Evolutionary conservation across 1,140 invertebrate species (phyloP).

Genomic region (Drosophila nigrodunni): DNA sequence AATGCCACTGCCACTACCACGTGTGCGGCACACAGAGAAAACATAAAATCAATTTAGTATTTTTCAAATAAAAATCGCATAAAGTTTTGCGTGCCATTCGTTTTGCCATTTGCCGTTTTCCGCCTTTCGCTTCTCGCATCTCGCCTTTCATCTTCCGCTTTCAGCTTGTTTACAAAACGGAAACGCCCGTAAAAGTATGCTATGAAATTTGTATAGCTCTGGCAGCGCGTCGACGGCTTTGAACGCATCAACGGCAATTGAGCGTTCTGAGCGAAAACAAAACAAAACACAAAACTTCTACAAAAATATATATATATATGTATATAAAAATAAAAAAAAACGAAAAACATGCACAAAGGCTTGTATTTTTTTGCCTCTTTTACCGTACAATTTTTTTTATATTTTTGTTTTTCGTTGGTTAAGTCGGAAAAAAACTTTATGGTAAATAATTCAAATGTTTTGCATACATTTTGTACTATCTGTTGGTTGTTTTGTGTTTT

Average conservation of each 20-base stretch:
- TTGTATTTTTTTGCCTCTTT: slow-evolving; percentile 33
- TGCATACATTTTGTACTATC: slow-evolving; percentile 43
- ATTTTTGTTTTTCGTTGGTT: slow-evolving; percentile 21
- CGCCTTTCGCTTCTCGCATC: slow-evolving; percentile 12
- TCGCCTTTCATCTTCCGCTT: slow-evolving; percentile 10
- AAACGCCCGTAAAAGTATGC: slow-evolving; percentile 77
- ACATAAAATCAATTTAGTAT: slow-evolving; percentile 74
- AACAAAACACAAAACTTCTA: slow-evolving; percentile 44
- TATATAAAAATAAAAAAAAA: slow-evolving; percentile 29
- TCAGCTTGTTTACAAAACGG: slow-evolving; percentile 69
- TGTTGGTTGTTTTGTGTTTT: slow-evolving; percentile 26
- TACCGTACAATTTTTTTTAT: not conserved
- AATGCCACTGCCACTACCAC: not conserved
- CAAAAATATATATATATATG: not conserved
- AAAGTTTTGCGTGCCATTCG: slow-evolving; percentile 53
- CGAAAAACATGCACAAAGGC: slow-evolving; percentile 51
- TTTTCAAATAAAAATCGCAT: slow-evolving; percentile 75
- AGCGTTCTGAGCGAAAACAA: slow-evolving; percentile 35
- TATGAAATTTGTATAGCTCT: slow-evolving; percentile 70
- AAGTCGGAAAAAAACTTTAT: slow-evolving; percentile 56
- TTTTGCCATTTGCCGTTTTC: slow-evolving; percentile 13
- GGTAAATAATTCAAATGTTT: slow-evolving; percentile 76
- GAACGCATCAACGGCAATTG: slow-evolving; percentile 73
- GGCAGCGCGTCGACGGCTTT: slow-evolving; percentile 35
- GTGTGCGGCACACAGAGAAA: slow-evolving; percentile 21